A percentile compares a stretch with the other conserved stretches of the same genome.
Evolutionary conservation across 1,140 invertebrate genomes (phyloP).

Genomic region (Pseudoatta argentina): DNA sequence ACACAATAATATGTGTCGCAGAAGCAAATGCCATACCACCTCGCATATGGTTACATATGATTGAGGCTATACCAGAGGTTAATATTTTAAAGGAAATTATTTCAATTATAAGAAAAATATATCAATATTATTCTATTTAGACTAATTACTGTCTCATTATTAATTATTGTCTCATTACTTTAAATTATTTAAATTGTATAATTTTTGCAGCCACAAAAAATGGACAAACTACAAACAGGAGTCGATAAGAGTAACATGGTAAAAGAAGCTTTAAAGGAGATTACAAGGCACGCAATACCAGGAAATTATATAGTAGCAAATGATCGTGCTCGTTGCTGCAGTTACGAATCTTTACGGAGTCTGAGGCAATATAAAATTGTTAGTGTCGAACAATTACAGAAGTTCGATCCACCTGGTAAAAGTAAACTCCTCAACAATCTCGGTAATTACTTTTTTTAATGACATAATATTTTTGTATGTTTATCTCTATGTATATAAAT

Average conservation of each 20-base stretch:
- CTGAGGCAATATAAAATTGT: constrained; percentile 82
- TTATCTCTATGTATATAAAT: background rate
- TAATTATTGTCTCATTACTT: background rate
- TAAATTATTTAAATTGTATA: background rate
- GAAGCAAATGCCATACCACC: constrained; percentile 84
- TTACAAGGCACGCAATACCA: constrained; percentile 78
- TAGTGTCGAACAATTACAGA: constrained; percentile 83
- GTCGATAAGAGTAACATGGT: constrained; percentile 71
- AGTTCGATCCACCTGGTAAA: constrained; percentile 82
- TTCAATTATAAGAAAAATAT: constrained; percentile 37
- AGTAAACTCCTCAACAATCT: constrained; percentile 81
- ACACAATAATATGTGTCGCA: constrained; percentile 86
- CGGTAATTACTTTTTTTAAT: constrained; percentile 65
- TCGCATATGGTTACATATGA: constrained; percentile 84
- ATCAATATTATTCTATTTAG: background rate
- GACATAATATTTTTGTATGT: background rate
- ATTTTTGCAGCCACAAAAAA: constrained; percentile 76
- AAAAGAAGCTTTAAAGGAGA: constrained; percentile 83
- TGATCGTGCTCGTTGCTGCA: constrained; percentile 82
- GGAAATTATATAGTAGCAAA: constrained; percentile 85
- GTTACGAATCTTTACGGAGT: constrained; percentile 81
- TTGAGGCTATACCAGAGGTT: constrained; percentile 81
- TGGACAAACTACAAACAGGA: constrained; percentile 62
- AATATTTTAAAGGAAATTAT: constrained; percentile 37
- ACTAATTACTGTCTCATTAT: background rate